These are phyloP conservation scores for Heliconius charithonia DNA, from an alignment of 2,888 invertebrate genomes.

Conservation along the genomic window DNA sequence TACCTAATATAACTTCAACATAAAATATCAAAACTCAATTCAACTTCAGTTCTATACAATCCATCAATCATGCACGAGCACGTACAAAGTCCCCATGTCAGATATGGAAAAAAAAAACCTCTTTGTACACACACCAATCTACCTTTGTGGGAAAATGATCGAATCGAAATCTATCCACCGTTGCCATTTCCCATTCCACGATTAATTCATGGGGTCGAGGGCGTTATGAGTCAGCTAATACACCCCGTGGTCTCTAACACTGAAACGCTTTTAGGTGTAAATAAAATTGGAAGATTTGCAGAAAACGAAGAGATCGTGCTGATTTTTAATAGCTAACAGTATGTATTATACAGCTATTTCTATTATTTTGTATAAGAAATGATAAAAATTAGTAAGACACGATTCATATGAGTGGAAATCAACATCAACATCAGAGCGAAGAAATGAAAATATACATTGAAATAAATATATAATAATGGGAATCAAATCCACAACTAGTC, in stretches of 20 bases:
- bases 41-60: background rate
- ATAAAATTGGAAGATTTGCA: constrained; percentile 12
- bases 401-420: background rate
- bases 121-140: background rate
- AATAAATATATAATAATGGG: too few relatives aligned
- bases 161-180: constrained; percentile 3
- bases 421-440: background rate
- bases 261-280: constrained; percentile 34
- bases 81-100: constrained; percentile 3
- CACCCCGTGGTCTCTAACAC: constrained; percentile 17
- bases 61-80: constrained; percentile 3
- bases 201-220: constrained; percentile 26
- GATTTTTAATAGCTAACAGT: background rate
- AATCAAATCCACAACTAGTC: too few relatives aligned
- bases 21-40: background rate
- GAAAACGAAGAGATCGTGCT: background rate
- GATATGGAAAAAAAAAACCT: background rate
- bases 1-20: background rate
- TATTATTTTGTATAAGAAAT: background rate
- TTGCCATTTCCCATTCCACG: constrained; percentile 22
- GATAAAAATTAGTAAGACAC: background rate
- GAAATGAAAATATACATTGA: too few relatives aligned
- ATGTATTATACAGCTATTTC: background rate
- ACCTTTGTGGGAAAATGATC: background rate
- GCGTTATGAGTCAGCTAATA: constrained; percentile 28